Conservation (phyloP, 2,113 vertebrate genomes). For the Theropithecus gelada region DNA sequence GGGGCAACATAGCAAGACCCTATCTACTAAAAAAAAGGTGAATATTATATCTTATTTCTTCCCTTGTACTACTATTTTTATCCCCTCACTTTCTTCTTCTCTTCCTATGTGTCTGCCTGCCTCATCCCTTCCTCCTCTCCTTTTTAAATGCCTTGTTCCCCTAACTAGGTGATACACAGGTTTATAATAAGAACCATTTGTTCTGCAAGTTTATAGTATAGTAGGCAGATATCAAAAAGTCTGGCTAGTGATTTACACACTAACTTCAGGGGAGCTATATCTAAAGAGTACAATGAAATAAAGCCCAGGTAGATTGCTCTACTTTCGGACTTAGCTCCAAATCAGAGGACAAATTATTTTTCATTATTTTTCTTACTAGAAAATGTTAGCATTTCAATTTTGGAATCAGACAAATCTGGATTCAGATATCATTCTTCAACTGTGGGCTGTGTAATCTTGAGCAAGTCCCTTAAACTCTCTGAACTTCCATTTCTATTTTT, state of each 20-base stretch:
- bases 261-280: neutral
- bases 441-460: constrained; percentile 2
- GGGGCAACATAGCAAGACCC: neutral
- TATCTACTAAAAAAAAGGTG: neutral
- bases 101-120: neutral
- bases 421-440: neutral
- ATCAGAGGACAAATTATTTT: neutral
- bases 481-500: constrained; percentile 43
- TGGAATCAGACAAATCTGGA: neutral
- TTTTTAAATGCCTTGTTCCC: neutral
- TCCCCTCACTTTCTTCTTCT: neutral
- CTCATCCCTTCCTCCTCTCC: neutral
- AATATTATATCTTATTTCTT: neutral
- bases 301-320: neutral
- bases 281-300: constrained; percentile 17
- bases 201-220: neutral
- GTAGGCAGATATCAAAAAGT: neutral
- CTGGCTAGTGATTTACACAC: constrained; percentile 26
- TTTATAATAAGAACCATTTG: constrained; percentile 13
- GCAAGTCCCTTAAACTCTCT: neutral
- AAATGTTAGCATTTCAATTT: constrained; percentile 28
- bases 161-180: neutral
- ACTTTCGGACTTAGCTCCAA: constrained; percentile 30
- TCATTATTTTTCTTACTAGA: constrained; percentile 26
- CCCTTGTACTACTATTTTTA: neutral